A percentile compares a stretch with the other conserved stretches of the same genome.
These are phyloP conservation scores for Oeneis ivallda DNA, from an alignment of 2,888 invertebrate species.

Conservation along the genomic window DNA sequence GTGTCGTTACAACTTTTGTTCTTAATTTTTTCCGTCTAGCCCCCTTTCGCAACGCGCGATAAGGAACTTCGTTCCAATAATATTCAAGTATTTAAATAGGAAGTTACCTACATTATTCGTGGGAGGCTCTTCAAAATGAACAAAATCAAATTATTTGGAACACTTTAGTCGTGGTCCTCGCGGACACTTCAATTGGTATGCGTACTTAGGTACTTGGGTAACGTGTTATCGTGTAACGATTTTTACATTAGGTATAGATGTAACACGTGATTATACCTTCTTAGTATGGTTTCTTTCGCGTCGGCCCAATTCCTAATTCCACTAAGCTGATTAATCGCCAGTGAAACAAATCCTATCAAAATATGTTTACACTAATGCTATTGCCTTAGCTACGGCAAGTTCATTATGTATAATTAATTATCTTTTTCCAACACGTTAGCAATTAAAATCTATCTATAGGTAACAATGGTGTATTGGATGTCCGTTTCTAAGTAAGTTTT, in stretches of 20 bases:
- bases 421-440: background rate
- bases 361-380: background rate
- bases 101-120: background rate
- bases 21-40: too few species aligned
- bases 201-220: too few species aligned
- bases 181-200: background rate
- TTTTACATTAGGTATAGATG: background rate
- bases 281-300: slow-evolving; percentile 12
- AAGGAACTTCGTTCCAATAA: too few species aligned
- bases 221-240: too few species aligned
- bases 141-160: background rate
- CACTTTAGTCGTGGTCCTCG: background rate
- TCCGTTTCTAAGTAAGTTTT: too few species aligned
- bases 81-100: too few species aligned
- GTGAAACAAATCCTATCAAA: slow-evolving; percentile 18
- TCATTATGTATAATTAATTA: background rate
- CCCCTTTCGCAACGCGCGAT: too few species aligned
- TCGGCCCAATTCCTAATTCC: background rate
- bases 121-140: background rate
- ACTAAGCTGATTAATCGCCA: slow-evolving; percentile 12
- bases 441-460: background rate
- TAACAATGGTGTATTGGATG: too few species aligned
- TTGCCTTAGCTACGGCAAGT: slow-evolving; percentile 10
- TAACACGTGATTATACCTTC: background rate
- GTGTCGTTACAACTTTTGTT: too few species aligned